Percentiles rank a stretch among this genome's conserved stretches.
Conservation (phyloP, 2,888 invertebrate genomes). For the Ferrisia virgata region DNA sequence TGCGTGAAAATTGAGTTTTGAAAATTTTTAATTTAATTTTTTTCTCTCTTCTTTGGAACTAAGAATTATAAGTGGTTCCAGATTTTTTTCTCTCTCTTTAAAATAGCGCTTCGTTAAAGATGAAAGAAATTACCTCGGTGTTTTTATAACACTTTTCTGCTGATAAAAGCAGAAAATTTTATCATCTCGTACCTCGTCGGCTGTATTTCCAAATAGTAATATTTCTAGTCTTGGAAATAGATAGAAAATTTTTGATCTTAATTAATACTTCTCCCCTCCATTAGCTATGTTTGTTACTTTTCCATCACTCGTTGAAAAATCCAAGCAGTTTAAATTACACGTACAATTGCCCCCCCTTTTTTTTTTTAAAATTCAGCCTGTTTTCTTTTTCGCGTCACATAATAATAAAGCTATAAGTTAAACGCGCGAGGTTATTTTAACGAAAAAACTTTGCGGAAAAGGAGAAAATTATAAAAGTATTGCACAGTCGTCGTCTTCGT, state of each 20-base stretch:
- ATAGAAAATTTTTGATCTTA: too few species aligned
- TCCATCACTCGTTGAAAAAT: too few species aligned
- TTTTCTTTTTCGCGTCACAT: background rate
- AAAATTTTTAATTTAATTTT: background rate
- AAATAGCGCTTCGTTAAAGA: background rate
- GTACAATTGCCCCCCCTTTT: background rate
- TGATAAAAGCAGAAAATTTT: too few species aligned
- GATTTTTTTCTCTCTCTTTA: background rate
- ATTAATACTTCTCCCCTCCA: too few species aligned
- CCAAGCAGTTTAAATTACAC: background rate
- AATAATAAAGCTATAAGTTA: background rate
- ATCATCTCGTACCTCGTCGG: too few species aligned
- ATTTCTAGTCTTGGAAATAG: too few species aligned
- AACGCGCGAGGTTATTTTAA: background rate
- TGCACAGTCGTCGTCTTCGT: too few species aligned
- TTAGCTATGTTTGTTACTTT: too few species aligned
- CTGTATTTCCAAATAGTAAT: too few species aligned
- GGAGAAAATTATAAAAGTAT: background rate
- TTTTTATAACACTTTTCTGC: too few species aligned
- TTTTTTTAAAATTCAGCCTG: too few species aligned
- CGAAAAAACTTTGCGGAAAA: background rate
- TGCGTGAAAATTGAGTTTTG: background rate
- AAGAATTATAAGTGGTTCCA: background rate
- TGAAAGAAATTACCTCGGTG: background rate
- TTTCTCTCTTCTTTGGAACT: background rate